phyloP scores from a whole-genome alignment of 2,113 vertebrate genomes.

The Rhodinocichla rosea region DNA sequence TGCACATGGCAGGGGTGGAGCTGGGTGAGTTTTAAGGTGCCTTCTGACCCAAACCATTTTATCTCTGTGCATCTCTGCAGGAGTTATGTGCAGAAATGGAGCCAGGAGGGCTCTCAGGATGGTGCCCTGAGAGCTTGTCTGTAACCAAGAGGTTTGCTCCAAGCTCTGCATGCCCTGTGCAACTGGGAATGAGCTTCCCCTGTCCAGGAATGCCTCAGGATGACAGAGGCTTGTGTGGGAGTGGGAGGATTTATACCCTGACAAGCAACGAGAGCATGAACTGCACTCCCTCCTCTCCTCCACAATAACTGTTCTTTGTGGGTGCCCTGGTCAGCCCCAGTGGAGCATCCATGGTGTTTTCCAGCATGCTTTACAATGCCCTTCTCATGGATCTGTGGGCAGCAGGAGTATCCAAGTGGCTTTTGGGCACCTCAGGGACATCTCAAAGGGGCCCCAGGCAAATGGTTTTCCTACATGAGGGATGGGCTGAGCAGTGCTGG shows the following conservation, averaged over 20 bases:
- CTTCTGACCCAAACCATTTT: background rate
- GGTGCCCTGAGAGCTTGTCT: background rate
- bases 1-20: background rate
- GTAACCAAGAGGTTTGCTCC: background rate
- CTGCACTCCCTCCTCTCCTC: background rate
- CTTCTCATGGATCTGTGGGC: background rate
- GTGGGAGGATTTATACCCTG: background rate
- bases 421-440: background rate
- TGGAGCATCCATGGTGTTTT: background rate
- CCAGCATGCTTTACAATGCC: background rate
- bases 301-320: background rate
- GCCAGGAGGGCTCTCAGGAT: too few relatives aligned
- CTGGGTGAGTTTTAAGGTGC: background rate
- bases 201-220: background rate
- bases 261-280: rapidly evolving
- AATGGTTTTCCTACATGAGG: background rate
- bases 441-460: background rate
- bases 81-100: background rate
- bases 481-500: background rate
- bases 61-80: background rate
- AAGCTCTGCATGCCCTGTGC: background rate
- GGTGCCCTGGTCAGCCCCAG: background rate
- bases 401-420: background rate
- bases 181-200: background rate
- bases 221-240: background rate